Conservation (phyloP, 2,797 vertebrate genomes). For the Hirundo rustica region DNA sequence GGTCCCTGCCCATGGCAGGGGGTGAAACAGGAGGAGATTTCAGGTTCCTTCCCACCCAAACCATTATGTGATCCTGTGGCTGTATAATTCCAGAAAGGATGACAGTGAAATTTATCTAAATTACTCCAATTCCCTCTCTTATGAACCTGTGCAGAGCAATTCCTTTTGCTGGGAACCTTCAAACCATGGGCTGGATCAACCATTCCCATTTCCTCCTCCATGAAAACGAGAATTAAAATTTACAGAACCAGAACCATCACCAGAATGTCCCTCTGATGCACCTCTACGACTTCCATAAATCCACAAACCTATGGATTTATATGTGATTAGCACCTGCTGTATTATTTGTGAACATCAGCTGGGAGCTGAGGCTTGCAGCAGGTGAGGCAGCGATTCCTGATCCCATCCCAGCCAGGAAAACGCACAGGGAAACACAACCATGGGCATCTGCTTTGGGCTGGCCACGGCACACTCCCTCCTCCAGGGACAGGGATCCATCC, state of each 20-base stretch:
- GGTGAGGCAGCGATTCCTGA: background rate
- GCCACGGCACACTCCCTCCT: fast-evolving
- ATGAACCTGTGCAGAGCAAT: background rate
- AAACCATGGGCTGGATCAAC: background rate
- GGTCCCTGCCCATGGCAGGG: background rate
- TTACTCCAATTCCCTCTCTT: background rate
- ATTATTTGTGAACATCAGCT: background rate
- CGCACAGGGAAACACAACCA: fast-evolving
- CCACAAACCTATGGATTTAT: background rate
- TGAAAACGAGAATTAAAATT: background rate
- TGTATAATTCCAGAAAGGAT: background rate
- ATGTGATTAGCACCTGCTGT: fast-evolving
- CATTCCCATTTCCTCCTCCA: background rate
- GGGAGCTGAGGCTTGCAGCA: background rate
- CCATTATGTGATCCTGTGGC: no score
- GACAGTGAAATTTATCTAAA: background rate
- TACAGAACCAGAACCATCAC: background rate
- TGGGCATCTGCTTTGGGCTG: background rate
- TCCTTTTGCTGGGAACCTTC: background rate
- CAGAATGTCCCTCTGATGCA: background rate
- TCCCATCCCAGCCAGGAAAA: background rate
- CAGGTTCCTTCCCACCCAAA: background rate
- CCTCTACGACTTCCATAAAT: background rate
- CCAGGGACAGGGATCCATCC: background rate
- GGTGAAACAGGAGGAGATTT: background rate